Evolutionary conservation across 2,113 vertebrate genomes (phyloP).

Genomic region (Oryzias melastigma): DNA sequence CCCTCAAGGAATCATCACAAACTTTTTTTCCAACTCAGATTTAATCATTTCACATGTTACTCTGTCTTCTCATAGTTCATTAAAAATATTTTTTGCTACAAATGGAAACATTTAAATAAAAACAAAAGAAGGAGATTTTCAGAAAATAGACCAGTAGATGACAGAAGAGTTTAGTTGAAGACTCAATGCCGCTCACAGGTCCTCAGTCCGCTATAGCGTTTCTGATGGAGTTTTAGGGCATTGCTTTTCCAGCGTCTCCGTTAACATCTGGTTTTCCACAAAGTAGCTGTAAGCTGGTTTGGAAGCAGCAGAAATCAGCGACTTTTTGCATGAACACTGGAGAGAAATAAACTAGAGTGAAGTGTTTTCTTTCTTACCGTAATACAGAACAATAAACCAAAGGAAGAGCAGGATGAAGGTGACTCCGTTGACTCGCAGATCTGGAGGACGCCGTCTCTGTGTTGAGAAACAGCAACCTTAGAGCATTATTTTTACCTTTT

Average conservation of each 20-base stretch:
- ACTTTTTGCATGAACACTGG: not conserved
- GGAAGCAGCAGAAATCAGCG: not conserved
- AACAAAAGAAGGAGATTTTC: too few species aligned
- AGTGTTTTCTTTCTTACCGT: constrained; percentile 42
- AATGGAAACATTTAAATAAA: too few species aligned
- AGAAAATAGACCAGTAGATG: too few species aligned
- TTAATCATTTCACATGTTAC: too few species aligned
- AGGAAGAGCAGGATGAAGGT: constrained; percentile 52
- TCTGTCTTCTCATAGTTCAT: too few species aligned
- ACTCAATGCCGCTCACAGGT: too few species aligned
- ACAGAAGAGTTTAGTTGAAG: too few species aligned
- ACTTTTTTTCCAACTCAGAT: too few species aligned
- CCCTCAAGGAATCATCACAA: too few species aligned
- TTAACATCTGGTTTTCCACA: constrained; percentile 55
- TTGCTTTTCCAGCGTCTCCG: constrained; percentile 33
- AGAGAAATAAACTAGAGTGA: not conserved
- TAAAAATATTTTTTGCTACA: too few species aligned
- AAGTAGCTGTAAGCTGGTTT: constrained; percentile 57
- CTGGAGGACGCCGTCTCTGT: constrained; percentile 22
- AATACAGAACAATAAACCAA: constrained; percentile 62
- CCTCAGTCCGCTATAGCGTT: not conserved
- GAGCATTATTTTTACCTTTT: too few species aligned
- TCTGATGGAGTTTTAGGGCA: constrained; percentile 11
- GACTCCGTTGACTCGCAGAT: constrained; percentile 38
- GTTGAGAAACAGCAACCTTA: not conserved